phyloP scores from a whole-genome alignment of 2,113 vertebrate species.

The Manacus vitellinus region DNA sequence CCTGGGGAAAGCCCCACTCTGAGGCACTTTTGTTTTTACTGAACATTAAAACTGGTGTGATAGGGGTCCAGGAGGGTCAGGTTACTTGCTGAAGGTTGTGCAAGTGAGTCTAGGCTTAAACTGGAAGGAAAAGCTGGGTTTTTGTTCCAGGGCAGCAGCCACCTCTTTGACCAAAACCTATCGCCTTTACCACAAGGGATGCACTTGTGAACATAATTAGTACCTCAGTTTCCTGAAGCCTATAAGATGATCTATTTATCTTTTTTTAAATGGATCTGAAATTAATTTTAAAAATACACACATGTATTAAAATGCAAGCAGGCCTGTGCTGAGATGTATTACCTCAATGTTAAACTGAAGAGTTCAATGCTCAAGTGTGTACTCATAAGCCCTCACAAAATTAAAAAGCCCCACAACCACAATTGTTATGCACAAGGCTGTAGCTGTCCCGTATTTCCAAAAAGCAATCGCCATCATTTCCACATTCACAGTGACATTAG shows the following conservation, averaged over 20 bases:
- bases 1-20: neutral
- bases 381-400: neutral
- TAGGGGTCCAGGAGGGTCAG: neutral
- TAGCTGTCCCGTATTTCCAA: neutral
- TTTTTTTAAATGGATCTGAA: neutral
- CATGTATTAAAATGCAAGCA: neutral
- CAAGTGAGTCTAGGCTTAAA: neutral
- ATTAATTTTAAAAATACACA: neutral
- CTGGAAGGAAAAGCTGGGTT: neutral
- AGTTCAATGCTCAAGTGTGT: neutral
- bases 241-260: neutral
- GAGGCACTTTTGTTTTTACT: neutral
- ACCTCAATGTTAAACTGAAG: neutral
- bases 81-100: neutral
- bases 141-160: neutral
- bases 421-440: neutral
- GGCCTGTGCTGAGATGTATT: neutral
- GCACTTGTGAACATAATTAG: neutral
- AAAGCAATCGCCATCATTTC: neutral
- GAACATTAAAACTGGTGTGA: neutral
- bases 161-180: neutral
- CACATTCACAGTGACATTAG: neutral
- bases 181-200: accelerated
- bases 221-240: neutral
- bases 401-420: neutral